Base-by-base conservation (phyloP, 2,888 invertebrate genomes). In the Tryphoninae sp. region DNA sequence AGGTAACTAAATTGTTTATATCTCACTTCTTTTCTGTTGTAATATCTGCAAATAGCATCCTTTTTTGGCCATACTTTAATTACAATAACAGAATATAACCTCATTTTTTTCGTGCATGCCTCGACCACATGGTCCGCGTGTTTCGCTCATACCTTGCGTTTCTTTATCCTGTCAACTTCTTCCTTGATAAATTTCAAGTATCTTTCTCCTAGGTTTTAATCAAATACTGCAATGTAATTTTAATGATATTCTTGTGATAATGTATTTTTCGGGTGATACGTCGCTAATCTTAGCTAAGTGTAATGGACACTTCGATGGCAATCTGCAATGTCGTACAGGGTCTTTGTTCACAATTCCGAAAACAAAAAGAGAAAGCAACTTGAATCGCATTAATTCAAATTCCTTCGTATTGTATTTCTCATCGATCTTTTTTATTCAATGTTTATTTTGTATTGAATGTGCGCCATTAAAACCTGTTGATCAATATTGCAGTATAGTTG, bases 61-160 rank as follows among this genome's bases (percentile, higher is more conserved):
- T 59, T 65, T 6, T 13, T 45, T 62, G 13, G n/a, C 23, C 19
- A 33, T 26, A 8, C 59, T 64, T 26, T 65, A 65, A 53, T 62
- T 6, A 45, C 64, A 64, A 40, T 73, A 61, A 33, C 49, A 62
- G 11, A 40, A 78, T 67, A 69, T 87, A 86, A 87, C 84, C 84
- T 64, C 26, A 7, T 84, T 78, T n/a, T 19, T 62, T 61, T 65
- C 67, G 26, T 22, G 49, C 26, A 78, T 75, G 64, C 33, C 33
- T 81, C 59, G 68, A 72, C 80, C 87, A 86, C 87, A 87, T 88
- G 87, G 86, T 51, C 58, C 68, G 55, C 58, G 78, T 75, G 49
- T 75, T 51, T 75, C 65, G 33, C 26, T 53, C 13, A 78, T 45
- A 68, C 67, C 68, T 55, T 2, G 19, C 40, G 40, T 13, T 11